These are phyloP conservation scores for Drosophila parvula DNA, from an alignment of 1,140 invertebrate genomes.

Conservation along the genomic window DNA sequence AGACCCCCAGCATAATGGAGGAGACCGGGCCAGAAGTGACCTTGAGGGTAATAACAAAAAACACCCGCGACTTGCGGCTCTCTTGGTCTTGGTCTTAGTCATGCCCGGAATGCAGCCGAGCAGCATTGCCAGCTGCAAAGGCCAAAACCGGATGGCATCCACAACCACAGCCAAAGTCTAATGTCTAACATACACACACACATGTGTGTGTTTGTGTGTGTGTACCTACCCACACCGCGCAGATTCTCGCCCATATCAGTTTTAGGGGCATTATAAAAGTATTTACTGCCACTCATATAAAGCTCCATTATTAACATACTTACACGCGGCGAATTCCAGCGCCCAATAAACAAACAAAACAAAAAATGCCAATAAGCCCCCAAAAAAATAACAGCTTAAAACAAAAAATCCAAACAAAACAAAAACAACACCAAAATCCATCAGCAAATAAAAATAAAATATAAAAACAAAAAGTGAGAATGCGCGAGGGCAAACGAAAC, in stretches of 20 bases:
- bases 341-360: constrained; percentile 28
- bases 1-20: constrained; percentile 34
- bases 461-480: constrained; percentile 60
- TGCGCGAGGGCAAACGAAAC: constrained; percentile 58
- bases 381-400: constrained; percentile 44
- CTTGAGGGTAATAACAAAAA: constrained; percentile 82
- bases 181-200: constrained; percentile 29
- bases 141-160: constrained; percentile 76
- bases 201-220: constrained; percentile 4
- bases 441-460: constrained; percentile 7
- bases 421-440: constrained; percentile 4
- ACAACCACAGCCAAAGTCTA: constrained; percentile 40
- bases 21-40: constrained; percentile 59
- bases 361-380: constrained; percentile 48
- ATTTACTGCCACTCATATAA: constrained; percentile 49
- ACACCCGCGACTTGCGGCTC: constrained; percentile 57
- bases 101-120: constrained; percentile 73
- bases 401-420: constrained; percentile 20
- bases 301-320: constrained; percentile 56
- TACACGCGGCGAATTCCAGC: constrained; percentile 38
- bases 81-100: constrained; percentile 78
- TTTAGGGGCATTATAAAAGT: constrained; percentile 44
- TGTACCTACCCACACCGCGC: constrained; percentile 30
- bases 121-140: constrained; percentile 64
- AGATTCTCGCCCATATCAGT: constrained; percentile 43